Percentiles rank a stretch among this genome's conserved stretches.
Conservation (phyloP, 2,113 vertebrate genomes). For the Grus americana region DNA sequence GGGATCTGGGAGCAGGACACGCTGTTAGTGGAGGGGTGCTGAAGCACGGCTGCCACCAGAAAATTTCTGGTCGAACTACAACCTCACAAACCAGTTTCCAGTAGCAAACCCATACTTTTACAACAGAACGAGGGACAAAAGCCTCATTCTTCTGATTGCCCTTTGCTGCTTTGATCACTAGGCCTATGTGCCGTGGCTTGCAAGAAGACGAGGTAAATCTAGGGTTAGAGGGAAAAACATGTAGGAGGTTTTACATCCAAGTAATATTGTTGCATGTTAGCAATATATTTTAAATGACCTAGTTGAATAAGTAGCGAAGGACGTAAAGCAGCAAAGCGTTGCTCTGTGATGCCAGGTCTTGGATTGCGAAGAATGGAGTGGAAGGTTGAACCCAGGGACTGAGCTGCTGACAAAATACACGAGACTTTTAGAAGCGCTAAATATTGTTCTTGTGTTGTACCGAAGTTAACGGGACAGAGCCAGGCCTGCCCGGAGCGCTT, state of each 20-base stretch:
- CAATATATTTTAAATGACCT: background rate
- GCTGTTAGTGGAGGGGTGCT: background rate
- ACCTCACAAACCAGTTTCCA: background rate
- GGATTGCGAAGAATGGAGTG: background rate
- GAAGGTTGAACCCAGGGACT: background rate
- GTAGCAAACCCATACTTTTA: background rate
- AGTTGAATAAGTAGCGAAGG: background rate
- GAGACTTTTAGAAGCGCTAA: background rate
- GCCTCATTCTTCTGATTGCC: background rate
- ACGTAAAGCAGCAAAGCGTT: background rate
- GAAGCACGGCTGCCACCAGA: background rate
- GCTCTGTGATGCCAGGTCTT: background rate
- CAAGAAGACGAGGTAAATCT: background rate
- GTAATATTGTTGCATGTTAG: background rate
- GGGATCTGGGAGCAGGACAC: background rate
- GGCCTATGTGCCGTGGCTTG: background rate
- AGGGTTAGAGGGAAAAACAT: background rate
- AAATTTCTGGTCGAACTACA: background rate
- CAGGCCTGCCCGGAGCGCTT: background rate
- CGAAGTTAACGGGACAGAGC: too few species aligned
- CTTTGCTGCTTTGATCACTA: background rate
- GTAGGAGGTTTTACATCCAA: background rate
- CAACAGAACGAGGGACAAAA: background rate
- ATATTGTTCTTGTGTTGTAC: background rate
- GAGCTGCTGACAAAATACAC: background rate